Percentiles rank a stretch among this genome's conserved stretches.
Evolutionary conservation across 2,113 vertebrate genomes (phyloP).

Genomic region (Ancistrus triradiatus): DNA sequence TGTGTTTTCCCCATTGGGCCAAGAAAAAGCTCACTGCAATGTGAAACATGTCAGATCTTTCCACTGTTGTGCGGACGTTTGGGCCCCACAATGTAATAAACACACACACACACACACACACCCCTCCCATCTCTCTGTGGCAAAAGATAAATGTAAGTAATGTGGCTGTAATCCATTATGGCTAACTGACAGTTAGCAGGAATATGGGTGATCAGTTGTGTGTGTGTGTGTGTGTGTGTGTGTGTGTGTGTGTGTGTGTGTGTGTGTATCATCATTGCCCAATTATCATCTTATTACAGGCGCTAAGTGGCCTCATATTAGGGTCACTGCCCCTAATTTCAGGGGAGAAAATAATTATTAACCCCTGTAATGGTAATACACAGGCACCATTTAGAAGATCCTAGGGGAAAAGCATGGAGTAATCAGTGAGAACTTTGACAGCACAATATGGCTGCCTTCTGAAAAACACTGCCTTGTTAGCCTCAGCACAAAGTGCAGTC

Average conservation of each 20-base stretch:
- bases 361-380: slow-evolving; percentile 64
- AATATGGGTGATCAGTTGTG: slow-evolving; percentile 39
- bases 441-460: slow-evolving; percentile 28
- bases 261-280: slow-evolving; percentile 58
- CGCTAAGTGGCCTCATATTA: slow-evolving; percentile 78
- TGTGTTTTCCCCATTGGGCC: no score
- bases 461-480: slow-evolving; percentile 33
- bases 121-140: slow-evolving; percentile 31
- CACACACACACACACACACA: slow-evolving; percentile 26
- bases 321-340: slow-evolving; percentile 87
- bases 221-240: no score
- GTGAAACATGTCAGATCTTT: no score
- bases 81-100: no score
- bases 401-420: slow-evolving; percentile 45
- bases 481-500: no score
- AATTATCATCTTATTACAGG: slow-evolving; percentile 82
- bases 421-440: slow-evolving; percentile 50
- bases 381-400: slow-evolving; percentile 63
- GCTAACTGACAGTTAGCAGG: slow-evolving; percentile 55
- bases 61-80: no score
- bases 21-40: no score
- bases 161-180: slow-evolving; percentile 64
- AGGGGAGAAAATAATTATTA: slow-evolving; percentile 69
- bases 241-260: no score
- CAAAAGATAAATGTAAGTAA: slow-evolving; percentile 67